phyloP scores from a whole-genome alignment of 2,888 invertebrate genomes.

The Mesochorus sp. region DNA sequence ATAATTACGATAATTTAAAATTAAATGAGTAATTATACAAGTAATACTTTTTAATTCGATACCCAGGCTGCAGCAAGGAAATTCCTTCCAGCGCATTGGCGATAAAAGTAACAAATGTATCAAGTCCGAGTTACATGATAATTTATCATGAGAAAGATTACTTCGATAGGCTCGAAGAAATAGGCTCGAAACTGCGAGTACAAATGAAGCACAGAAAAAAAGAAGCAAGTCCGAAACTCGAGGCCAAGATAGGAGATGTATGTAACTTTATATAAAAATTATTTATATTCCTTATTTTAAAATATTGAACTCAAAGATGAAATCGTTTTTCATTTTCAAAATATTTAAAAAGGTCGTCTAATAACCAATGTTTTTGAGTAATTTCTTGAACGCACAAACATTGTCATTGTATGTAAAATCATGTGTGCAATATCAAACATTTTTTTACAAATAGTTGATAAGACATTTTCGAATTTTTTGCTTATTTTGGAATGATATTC shows the following conservation, averaged over 20 bases:
- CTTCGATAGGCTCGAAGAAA: constrained; percentile 39
- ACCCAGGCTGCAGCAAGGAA: background rate
- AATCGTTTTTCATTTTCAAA: background rate
- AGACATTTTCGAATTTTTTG: too few relatives aligned
- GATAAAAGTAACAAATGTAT: constrained; percentile 71
- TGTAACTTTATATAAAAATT: constrained; percentile 11
- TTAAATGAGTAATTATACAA: background rate
- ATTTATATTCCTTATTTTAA: background rate
- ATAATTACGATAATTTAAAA: too few relatives aligned
- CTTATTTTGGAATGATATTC: too few relatives aligned
- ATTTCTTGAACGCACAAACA: too few relatives aligned
- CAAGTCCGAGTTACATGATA: constrained; percentile 71
- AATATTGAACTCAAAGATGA: background rate
- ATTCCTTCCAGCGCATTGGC: constrained; percentile 65
- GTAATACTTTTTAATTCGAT: background rate
- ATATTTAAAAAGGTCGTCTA: too few relatives aligned
- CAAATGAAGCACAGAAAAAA: constrained; percentile 10
- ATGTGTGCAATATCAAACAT: background rate
- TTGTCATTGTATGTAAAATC: too few relatives aligned
- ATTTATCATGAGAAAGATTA: constrained; percentile 64
- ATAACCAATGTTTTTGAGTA: too few relatives aligned
- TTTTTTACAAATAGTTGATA: too few relatives aligned
- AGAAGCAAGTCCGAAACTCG: background rate
- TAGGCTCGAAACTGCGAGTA: constrained; percentile 59
- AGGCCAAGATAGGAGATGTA: constrained; percentile 66